phyloP scores from a whole-genome alignment of 2,797 vertebrate species.

The Megalops cyprinoides region DNA sequence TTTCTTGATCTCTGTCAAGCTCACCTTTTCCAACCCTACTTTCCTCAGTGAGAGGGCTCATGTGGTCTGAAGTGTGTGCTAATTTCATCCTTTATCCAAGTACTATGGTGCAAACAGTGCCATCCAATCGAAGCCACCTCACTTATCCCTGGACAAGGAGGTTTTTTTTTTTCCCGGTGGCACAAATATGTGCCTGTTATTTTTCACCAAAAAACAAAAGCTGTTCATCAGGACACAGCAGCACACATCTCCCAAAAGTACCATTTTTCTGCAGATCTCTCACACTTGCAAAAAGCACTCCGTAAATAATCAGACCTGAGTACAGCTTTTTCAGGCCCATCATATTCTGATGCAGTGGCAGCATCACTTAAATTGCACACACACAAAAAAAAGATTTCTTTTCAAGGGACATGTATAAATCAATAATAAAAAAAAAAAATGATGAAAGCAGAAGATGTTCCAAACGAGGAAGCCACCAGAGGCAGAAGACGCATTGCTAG shows the following conservation, averaged over 20 bases:
- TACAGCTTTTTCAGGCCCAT: slow-evolving; percentile 64
- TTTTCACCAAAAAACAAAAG: too few relatives aligned
- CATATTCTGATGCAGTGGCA: background rate
- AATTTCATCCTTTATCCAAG: background rate
- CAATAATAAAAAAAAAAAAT: slow-evolving; percentile 55
- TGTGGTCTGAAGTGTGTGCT: background rate
- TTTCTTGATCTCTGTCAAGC: slow-evolving; percentile 12
- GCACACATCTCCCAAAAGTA: slow-evolving; percentile 62
- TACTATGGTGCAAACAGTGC: background rate
- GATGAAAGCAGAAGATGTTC: slow-evolving; percentile 59
- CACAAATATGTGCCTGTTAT: too few relatives aligned
- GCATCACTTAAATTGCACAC: background rate
- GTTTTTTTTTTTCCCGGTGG: too few relatives aligned
- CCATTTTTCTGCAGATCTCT: slow-evolving; percentile 62
- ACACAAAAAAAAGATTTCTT: background rate
- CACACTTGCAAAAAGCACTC: slow-evolving; percentile 66
- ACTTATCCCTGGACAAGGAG: background rate
- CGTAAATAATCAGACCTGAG: slow-evolving; percentile 72
- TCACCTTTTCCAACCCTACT: background rate
- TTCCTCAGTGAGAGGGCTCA: background rate
- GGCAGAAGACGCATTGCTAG: slow-evolving; percentile 47
- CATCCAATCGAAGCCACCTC: background rate
- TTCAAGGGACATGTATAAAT: slow-evolving; percentile 67
- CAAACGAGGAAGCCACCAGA: slow-evolving; percentile 60
- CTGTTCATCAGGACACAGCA: slow-evolving; percentile 63